phyloP scores from a whole-genome alignment of 2,888 invertebrate species.

The Hofmannophila pseudospretella region DNA sequence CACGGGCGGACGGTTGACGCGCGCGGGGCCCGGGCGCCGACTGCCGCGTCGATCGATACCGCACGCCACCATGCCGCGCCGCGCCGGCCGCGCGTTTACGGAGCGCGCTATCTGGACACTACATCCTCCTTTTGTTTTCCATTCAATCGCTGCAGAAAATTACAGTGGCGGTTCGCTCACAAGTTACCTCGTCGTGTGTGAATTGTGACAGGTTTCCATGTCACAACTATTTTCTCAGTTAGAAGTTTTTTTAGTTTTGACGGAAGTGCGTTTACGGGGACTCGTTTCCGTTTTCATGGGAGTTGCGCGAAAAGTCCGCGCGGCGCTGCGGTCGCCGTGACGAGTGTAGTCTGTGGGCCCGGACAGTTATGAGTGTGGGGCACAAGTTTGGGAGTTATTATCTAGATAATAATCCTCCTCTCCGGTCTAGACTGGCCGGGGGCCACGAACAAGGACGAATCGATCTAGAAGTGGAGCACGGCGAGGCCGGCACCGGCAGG shows the following conservation, averaged over 20 bases:
- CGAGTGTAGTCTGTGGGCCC: not conserved
- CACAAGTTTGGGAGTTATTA: not conserved
- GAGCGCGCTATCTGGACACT: conserved; percentile 27
- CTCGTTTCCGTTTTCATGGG: not conserved
- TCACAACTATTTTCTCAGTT: too few relatives aligned
- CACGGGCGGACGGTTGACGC: conserved; percentile 41
- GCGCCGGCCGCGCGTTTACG: conserved; percentile 49
- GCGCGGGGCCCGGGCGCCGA: conserved; percentile 61
- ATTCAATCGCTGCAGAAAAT: too few relatives aligned
- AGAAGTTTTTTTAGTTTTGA: too few relatives aligned
- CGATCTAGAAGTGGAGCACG: not conserved
- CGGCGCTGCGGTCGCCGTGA: not conserved
- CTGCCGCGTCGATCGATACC: conserved; percentile 71
- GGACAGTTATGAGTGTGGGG: too few relatives aligned
- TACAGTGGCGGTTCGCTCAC: too few relatives aligned
- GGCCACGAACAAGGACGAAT: not conserved
- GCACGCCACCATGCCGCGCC: conserved; percentile 49
- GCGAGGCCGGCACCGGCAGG: too few relatives aligned
- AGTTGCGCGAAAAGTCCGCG: not conserved
- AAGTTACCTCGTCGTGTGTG: too few relatives aligned
- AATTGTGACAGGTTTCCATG: too few relatives aligned
- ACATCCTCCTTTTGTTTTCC: not conserved
- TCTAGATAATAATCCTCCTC: too few relatives aligned
- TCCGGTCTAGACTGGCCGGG: too few relatives aligned
- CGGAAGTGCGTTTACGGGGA: not conserved